phyloP scores from a whole-genome alignment of 2,888 invertebrate species.

The Saturnia pavonia region DNA sequence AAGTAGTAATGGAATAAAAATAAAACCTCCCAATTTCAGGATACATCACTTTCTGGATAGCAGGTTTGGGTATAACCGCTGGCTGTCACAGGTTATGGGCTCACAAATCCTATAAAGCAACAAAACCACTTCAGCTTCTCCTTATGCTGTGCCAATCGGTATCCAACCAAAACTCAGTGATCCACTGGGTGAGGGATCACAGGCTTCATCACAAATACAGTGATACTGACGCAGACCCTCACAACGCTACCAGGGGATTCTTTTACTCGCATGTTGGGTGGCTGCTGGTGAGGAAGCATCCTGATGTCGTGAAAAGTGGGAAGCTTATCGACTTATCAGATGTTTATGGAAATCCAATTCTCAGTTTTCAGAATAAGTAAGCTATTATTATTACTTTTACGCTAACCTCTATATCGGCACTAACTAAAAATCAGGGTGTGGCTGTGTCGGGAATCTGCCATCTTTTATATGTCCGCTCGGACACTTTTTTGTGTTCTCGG shows the following conservation, averaged over 20 bases:
- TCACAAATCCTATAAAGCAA: conserved; percentile 24
- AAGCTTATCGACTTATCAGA: conserved; percentile 86
- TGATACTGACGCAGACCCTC: conserved; percentile 70
- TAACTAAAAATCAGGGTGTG: too few relatives aligned
- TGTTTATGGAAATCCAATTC: conserved; percentile 84
- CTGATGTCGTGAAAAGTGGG: conserved; percentile 86
- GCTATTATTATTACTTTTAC: too few relatives aligned
- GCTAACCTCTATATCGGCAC: too few relatives aligned
- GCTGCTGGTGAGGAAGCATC: conserved; percentile 87
- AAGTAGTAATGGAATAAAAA: too few relatives aligned
- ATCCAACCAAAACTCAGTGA: conserved; percentile 21
- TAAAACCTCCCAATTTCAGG: conserved; percentile 14
- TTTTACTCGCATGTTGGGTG: conserved; percentile 92
- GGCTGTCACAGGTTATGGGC: conserved; percentile 26
- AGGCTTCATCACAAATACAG: conserved; percentile 28
- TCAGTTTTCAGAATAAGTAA: conserved; percentile 85
- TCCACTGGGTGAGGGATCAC: conserved; percentile 23
- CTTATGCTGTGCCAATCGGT: conserved; percentile 22
- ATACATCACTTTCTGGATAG: conserved; percentile 10
- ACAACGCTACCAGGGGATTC: conserved; percentile 88
- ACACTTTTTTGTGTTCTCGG: too few relatives aligned
- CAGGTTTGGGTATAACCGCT: conserved; percentile 18
- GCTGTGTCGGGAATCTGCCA: too few relatives aligned
- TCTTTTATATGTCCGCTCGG: too few relatives aligned
- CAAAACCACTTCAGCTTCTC: conserved; percentile 22